Percentiles rank a stretch among this genome's conserved stretches.
Evolutionary conservation across 2,888 invertebrate species (phyloP).

Genomic region (Biston betularia): DNA sequence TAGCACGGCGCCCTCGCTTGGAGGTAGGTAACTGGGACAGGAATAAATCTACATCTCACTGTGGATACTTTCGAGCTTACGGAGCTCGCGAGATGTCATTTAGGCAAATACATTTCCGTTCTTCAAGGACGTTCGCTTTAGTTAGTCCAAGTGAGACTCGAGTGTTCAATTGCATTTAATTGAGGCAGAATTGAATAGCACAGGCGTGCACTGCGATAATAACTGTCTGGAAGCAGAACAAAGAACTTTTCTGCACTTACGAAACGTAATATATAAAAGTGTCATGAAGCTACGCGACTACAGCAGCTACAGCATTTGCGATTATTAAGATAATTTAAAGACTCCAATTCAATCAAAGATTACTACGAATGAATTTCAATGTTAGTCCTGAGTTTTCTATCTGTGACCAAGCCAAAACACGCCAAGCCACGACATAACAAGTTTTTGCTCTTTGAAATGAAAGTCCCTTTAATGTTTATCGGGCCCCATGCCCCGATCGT

Average conservation of each 20-base stretch:
- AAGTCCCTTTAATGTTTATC: constrained; percentile 4
- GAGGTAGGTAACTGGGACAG: constrained; percentile 56
- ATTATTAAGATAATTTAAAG: too few relatives aligned
- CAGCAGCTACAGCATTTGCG: too few relatives aligned
- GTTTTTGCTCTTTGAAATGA: neutral
- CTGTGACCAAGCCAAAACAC: neutral
- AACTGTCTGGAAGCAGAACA: neutral
- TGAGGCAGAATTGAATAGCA: constrained; percentile 6
- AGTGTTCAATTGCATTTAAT: constrained; percentile 24
- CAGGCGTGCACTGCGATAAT: too few relatives aligned
- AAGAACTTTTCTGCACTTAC: neutral
- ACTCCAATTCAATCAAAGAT: too few relatives aligned
- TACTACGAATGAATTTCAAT: neutral
- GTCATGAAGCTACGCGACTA: too few relatives aligned
- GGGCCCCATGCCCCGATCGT: constrained; percentile 34
- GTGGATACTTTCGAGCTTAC: constrained; percentile 44
- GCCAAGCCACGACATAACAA: neutral
- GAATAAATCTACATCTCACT: constrained; percentile 51
- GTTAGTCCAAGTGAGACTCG: neutral
- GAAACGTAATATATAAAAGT: too few relatives aligned
- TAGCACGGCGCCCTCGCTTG: constrained; percentile 53
- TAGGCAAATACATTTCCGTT: constrained; percentile 23
- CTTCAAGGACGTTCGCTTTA: constrained; percentile 18
- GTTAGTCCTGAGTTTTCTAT: neutral
- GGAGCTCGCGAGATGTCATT: constrained; percentile 23